phyloP scores from a whole-genome alignment of 2,113 vertebrate species.

The Polypterus bichir region DNA sequence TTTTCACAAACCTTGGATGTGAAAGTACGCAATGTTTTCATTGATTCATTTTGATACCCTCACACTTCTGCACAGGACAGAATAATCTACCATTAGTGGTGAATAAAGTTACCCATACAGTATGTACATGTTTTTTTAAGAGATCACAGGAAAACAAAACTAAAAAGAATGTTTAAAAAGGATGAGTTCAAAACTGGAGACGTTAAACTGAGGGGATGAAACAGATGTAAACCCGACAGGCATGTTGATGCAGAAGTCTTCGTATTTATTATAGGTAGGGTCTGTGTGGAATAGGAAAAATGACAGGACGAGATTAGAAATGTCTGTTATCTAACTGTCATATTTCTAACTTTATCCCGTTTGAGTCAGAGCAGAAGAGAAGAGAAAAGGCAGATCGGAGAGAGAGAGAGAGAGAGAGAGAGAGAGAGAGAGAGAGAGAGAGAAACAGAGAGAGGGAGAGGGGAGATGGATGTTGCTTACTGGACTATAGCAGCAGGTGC shows the following conservation, averaged over 20 bases:
- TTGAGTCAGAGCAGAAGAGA: constrained; percentile 17
- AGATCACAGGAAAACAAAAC: neutral
- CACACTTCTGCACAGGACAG: too few relatives aligned
- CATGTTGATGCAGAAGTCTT: constrained; percentile 16
- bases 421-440: constrained; percentile 20
- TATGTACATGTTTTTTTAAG: too few relatives aligned
- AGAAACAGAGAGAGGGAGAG: constrained; percentile 12
- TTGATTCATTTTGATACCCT: too few relatives aligned
- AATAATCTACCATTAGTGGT: too few relatives aligned
- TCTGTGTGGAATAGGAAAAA: constrained; percentile 27
- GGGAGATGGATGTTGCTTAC: constrained; percentile 27
- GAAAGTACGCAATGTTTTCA: too few relatives aligned
- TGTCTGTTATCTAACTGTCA: constrained; percentile 33
- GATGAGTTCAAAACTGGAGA: too few relatives aligned
- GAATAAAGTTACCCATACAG: too few relatives aligned
- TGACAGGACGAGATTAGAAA: constrained; percentile 25
- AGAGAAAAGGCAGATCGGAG: constrained; percentile 16
- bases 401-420: constrained; percentile 17
- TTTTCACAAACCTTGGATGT: too few relatives aligned
- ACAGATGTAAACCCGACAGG: constrained; percentile 26
- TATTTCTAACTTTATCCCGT: constrained; percentile 34
- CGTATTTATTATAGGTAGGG: constrained; percentile 29
- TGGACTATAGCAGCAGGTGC: constrained; percentile 25
- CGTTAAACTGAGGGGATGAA: constrained; percentile 13
- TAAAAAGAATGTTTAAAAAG: neutral